Evolutionary conservation across 1,140 invertebrate species (phyloP).

Genomic region (Argopecten irradians): DNA sequence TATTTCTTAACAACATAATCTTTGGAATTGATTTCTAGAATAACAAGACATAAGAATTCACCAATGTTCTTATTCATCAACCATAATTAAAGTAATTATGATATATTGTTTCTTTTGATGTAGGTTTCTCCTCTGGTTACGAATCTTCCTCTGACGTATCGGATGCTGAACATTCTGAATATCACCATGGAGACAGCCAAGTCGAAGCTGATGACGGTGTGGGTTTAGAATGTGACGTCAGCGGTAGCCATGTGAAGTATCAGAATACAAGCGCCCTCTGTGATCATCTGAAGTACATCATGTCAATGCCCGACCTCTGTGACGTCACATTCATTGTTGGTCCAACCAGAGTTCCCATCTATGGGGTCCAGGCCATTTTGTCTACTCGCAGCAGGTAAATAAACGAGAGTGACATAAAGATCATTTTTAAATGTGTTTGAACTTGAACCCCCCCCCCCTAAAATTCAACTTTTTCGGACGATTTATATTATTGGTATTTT

Average conservation of each 20-base stretch:
- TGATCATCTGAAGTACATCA: conserved; percentile 44
- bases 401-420: no score
- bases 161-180: neutral
- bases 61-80: no score
- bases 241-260: conserved; percentile 16
- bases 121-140: neutral
- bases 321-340: conserved; percentile 97
- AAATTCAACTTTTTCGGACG: no score
- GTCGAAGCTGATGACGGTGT: neutral
- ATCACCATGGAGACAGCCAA: neutral
- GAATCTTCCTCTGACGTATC: neutral
- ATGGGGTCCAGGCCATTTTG: conserved; percentile 93
- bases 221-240: neutral
- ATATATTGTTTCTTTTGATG: no score
- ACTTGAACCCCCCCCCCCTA: no score
- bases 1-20: no score
- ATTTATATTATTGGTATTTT: no score
- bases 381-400: conserved; percentile 88
- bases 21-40: no score
- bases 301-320: conserved; percentile 94
- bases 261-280: conserved; percentile 42
- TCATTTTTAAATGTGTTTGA: no score
- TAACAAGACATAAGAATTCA: no score
- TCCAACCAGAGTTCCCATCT: conserved; percentile 93
- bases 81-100: no score